phyloP scores from a whole-genome alignment of 2,113 vertebrate genomes.

The Caranx ignobilis region DNA sequence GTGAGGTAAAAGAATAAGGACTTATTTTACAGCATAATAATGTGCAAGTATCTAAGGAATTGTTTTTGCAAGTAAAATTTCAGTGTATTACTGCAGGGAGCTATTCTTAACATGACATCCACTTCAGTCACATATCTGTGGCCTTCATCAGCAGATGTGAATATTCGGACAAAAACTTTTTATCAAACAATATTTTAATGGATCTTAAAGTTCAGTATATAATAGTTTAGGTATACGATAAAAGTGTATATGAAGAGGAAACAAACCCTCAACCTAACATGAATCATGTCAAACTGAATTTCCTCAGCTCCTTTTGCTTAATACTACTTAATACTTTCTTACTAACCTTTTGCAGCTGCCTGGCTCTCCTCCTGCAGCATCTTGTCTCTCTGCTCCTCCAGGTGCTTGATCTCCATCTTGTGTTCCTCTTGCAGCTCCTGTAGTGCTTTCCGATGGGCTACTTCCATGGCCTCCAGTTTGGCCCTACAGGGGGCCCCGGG shows the following conservation, averaged over 20 bases:
- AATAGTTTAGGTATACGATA: not conserved
- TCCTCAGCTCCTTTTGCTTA: not conserved
- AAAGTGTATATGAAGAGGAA: not conserved
- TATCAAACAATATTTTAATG: not conserved
- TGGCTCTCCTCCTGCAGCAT: conserved; percentile 89
- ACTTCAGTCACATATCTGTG: not conserved
- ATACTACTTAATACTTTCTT: not conserved
- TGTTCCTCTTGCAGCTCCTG: conserved; percentile 90
- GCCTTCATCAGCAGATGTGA: not conserved
- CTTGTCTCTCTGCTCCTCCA: conserved; percentile 88
- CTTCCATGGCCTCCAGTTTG: conserved; percentile 90
- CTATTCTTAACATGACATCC: too few relatives aligned
- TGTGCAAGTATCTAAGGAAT: not conserved
- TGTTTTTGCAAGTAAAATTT: not conserved
- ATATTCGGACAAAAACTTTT: not conserved
- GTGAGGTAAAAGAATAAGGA: not conserved
- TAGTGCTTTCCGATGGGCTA: conserved; percentile 88
- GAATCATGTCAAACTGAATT: not conserved
- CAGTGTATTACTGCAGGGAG: too few relatives aligned
- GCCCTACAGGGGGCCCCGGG: conserved; percentile 85
- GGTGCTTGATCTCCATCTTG: conserved; percentile 84
- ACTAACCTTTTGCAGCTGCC: conserved; percentile 86
- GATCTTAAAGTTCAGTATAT: not conserved
- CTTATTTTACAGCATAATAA: not conserved
- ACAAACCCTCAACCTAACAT: not conserved